Evolutionary conservation across 2,797 vertebrate genomes (phyloP).

Genomic region (Amblyraja radiata): DNA sequence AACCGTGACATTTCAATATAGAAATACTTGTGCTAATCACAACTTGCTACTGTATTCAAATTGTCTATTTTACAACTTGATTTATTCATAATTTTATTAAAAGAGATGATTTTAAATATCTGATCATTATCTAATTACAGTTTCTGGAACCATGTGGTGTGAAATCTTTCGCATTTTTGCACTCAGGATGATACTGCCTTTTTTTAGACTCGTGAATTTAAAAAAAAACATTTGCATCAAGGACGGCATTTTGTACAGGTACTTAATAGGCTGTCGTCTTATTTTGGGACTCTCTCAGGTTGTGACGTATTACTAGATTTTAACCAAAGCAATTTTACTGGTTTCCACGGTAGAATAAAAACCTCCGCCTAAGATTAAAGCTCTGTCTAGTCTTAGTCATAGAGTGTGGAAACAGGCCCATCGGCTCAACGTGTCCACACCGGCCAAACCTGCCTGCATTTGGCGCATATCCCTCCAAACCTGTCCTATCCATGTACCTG

Average conservation of each 20-base stretch:
- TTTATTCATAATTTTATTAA: not conserved
- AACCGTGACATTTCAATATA: not conserved
- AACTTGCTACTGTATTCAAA: not conserved
- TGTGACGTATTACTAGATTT: not conserved
- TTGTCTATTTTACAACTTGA: not conserved
- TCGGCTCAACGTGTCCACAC: too few relatives aligned
- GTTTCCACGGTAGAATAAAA: not conserved
- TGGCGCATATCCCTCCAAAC: too few relatives aligned
- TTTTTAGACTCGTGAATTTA: too few relatives aligned
- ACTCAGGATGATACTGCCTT: too few relatives aligned
- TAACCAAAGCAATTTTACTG: not conserved
- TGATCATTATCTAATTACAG: not conserved
- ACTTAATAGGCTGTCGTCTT: not conserved
- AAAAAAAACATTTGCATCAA: not conserved
- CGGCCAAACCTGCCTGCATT: too few relatives aligned
- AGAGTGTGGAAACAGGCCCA: too few relatives aligned
- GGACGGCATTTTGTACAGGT: not conserved
- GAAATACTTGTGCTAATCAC: not conserved
- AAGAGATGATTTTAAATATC: not conserved
- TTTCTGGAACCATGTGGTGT: not conserved
- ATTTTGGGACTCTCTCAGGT: not conserved
- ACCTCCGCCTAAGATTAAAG: too few relatives aligned
- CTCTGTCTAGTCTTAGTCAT: too few relatives aligned
- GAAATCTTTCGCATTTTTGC: not conserved
- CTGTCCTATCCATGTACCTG: too few relatives aligned